Base-by-base conservation (phyloP, 2,113 vertebrate species). In the Cynopterus brachyotis region DNA sequence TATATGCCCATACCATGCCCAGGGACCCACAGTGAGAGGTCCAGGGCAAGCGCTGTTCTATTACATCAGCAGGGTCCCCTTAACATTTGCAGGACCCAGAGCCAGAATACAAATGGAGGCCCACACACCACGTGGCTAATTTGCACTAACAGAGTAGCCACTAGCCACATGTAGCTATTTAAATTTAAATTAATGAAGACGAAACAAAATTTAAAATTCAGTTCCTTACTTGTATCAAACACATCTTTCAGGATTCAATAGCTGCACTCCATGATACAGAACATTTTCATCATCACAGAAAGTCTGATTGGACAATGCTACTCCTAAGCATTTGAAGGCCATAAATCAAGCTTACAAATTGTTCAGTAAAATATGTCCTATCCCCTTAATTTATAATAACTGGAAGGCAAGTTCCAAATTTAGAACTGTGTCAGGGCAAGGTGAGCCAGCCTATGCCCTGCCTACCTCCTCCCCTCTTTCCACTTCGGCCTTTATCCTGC, bases 1-100 rank as follows among this genome's bases (percentile, higher is more conserved):
- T n/a, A 45, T 0, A 0, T 6, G 66, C 45, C 32, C 37, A 88
- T 20, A 40, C 60, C 42, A 22, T 32, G 45, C n/a, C 16, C 37
- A 62, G 0, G 0, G 67, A n/a, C 40, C 60, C 30, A 35, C 50
- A 0, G 4, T 0, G 17, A 70, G 3, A 70, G 53, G 26, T 1
- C n/a, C 62, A 37, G 91, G 35, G 20, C 5, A 30, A 67, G 32
- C 26, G 17, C 73, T 45, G 10, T 32, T n/a, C 82, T 47, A 13
- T 16, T 2, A 62, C 0, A 2, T 5, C 32, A 17, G 28, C 37
- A 59, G 19, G 53, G n/a, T 32, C 92, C 26, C 86, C 59, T 40
- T 5, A 28, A 75, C n/a, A 67, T 15, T 37, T 11, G 15, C 10
- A 62, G 75, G 37, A 37, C 24, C 75, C 9, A 22, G 55, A 35